phyloP scores from a whole-genome alignment of 2,797 vertebrate genomes.

The Tadarida brasiliensis region DNA sequence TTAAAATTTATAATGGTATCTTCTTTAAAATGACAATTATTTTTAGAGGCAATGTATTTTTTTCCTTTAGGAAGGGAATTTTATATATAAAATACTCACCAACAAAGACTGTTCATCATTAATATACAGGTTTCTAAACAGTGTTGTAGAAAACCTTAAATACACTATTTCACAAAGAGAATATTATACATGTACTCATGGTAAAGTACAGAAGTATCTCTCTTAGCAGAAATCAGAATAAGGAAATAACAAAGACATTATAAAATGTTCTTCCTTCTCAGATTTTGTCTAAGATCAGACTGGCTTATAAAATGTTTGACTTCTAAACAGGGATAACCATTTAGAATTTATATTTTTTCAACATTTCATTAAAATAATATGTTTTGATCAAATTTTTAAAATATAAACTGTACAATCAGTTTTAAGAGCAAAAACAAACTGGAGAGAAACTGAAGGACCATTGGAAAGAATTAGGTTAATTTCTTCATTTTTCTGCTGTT shows the following conservation, averaged over 20 bases:
- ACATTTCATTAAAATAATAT: background rate
- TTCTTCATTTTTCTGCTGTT: background rate
- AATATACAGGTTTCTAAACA: background rate
- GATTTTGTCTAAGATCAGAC: background rate
- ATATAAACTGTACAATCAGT: background rate
- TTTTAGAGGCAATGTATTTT: background rate
- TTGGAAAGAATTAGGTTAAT: background rate
- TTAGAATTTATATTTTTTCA: background rate
- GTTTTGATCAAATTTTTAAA: slow-evolving; percentile 13
- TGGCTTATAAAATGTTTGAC: background rate
- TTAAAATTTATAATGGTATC: background rate
- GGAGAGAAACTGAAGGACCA: background rate
- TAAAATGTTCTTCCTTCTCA: background rate
- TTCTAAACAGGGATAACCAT: background rate
- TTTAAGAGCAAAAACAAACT: background rate
- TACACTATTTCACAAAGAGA: background rate
- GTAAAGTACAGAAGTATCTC: background rate
- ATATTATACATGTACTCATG: background rate
- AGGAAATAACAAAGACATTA: background rate
- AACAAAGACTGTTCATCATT: background rate
- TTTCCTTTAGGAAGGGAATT: background rate
- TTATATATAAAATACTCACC: background rate
- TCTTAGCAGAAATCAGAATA: background rate
- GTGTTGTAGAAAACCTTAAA: background rate
- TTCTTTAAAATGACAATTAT: slow-evolving; percentile 15